Percentiles rank a stretch among this genome's conserved stretches.
phyloP scores from a whole-genome alignment of 1,140 invertebrate genomes.

The Zaprionus taronus region DNA sequence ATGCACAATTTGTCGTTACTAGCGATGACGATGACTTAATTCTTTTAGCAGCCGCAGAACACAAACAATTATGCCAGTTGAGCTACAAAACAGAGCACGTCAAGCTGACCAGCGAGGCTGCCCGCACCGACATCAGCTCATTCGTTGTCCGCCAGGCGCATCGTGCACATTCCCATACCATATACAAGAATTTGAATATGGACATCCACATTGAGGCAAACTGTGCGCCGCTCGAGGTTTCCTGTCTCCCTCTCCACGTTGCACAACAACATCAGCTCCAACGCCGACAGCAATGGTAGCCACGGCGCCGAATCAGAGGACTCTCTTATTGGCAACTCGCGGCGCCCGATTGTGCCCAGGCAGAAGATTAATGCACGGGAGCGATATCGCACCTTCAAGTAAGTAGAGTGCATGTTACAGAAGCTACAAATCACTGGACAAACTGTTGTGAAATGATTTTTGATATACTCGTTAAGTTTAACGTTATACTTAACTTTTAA shows the following conservation, averaged over 20 bases:
- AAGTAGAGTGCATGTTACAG: neutral
- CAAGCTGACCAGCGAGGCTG: conserved; percentile 31
- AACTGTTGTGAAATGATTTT: no score
- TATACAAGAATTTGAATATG: conserved; percentile 21
- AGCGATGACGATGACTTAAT: conserved; percentile 79
- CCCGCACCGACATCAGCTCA: conserved; percentile 36
- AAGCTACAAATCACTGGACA: no score
- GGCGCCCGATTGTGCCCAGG: conserved; percentile 84
- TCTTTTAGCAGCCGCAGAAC: conserved; percentile 70
- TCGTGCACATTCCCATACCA: neutral
- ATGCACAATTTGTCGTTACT: conserved; percentile 84
- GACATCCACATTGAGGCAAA: conserved; percentile 23
- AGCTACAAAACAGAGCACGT: conserved; percentile 27
- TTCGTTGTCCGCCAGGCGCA: conserved; percentile 35
- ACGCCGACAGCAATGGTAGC: conserved; percentile 35
- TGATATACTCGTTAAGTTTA: no score
- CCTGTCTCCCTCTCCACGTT: conserved; percentile 39
- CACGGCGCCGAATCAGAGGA: conserved; percentile 56
- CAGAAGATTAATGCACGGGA: conserved; percentile 89
- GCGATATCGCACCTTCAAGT: conserved; percentile 91
- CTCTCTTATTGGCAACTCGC: conserved; percentile 23
- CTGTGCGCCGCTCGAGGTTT: neutral
- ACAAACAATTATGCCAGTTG: conserved; percentile 20
- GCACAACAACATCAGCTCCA: neutral
- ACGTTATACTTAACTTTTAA: no score